Evolutionary conservation across 2,113 vertebrate species (phyloP).

Genomic region (Paradisaea rubra): DNA sequence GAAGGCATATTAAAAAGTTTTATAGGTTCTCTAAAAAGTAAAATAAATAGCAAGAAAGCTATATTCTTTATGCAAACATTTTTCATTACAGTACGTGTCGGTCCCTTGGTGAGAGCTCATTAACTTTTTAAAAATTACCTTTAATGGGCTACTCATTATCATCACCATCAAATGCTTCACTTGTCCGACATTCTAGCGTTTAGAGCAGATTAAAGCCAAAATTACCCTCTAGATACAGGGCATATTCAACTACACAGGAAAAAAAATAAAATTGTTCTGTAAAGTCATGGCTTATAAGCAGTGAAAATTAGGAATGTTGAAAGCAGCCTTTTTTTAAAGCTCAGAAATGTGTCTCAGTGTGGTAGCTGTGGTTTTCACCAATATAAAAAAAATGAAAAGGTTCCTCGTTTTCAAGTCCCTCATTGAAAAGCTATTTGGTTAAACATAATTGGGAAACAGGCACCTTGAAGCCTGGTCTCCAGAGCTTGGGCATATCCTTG

Average conservation of each 20-base stretch:
- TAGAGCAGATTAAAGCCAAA: slow-evolving; percentile 63
- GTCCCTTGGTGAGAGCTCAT: slow-evolving; percentile 66
- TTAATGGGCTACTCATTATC: slow-evolving; percentile 69
- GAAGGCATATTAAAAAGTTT: slow-evolving; percentile 72
- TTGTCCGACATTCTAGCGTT: slow-evolving; percentile 42
- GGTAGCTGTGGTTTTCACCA: slow-evolving; percentile 11
- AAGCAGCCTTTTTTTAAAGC: slow-evolving; percentile 19
- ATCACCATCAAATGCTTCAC: slow-evolving; percentile 61
- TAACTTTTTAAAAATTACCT: slow-evolving; percentile 71
- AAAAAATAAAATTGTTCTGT: slow-evolving; percentile 15
- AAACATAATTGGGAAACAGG: background rate
- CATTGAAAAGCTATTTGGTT: background rate
- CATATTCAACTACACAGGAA: slow-evolving; percentile 21
- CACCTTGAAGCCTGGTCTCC: background rate
- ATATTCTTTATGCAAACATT: slow-evolving; percentile 61
- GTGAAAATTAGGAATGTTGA: slow-evolving; percentile 30
- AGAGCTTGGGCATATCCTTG: background rate
- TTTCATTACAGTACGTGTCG: slow-evolving; percentile 58
- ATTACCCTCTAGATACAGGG: slow-evolving; percentile 23
- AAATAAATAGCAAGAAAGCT: slow-evolving; percentile 70
- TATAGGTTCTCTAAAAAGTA: slow-evolving; percentile 65
- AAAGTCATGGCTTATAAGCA: slow-evolving; percentile 25
- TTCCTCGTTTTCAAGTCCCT: slow-evolving; percentile 1
- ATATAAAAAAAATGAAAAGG: background rate
- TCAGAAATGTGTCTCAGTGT: slow-evolving; percentile 14